Evolutionary conservation across 64 coral and sea anemone species (phyloP), one percentile per base, ranked within the genome.

Genomic region (Exaiptasia diaphana): DNA sequence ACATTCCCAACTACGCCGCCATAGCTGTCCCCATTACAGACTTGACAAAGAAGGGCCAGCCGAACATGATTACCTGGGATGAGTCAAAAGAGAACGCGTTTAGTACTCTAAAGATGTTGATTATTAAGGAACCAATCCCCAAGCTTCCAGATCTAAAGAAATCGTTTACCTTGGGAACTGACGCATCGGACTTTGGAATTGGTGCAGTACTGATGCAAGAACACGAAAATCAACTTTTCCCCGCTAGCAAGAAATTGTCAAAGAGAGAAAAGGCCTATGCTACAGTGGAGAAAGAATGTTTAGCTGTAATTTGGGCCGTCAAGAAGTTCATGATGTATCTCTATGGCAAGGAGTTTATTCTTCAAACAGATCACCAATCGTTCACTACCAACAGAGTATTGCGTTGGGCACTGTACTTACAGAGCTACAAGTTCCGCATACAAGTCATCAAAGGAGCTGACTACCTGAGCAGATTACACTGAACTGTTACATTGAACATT

Each of bases 1-100:
- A 45, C 53, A 90, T 90, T 41, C 88, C 88, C 7, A 76, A 77
- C 40, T 90, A 74, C 52, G 80, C 79, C 52, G 79, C 70, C 42
- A 57, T 90, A 42, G 78, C 79, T 2, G 80, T 41, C 2, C 79
- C 79, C 4, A 41, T 90, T n/a, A 68, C 75, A 18, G 86, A 79
- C 21, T 41, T 88, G 1, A 80, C 74, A 32, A 65, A 57, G 9
- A 88, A 80, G 59, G 74, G 86, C 12, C 78, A 90, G 24, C 85
- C 75, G 1, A 88, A 45, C 31, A 78, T 40, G 22, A 64, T 82
- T 2, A 25, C 37, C 15, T 82, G 87, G 87, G 68, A 37, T 20
- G 32, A 75, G 23, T 42, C 68, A 9, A 53, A 76, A 64, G 71
- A 82, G 41, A 78, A 67, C 12, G 41, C 57, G 6, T 81, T 49